phyloP scores from a whole-genome alignment of 1,140 invertebrate species.

The Mylabris phalerata region DNA sequence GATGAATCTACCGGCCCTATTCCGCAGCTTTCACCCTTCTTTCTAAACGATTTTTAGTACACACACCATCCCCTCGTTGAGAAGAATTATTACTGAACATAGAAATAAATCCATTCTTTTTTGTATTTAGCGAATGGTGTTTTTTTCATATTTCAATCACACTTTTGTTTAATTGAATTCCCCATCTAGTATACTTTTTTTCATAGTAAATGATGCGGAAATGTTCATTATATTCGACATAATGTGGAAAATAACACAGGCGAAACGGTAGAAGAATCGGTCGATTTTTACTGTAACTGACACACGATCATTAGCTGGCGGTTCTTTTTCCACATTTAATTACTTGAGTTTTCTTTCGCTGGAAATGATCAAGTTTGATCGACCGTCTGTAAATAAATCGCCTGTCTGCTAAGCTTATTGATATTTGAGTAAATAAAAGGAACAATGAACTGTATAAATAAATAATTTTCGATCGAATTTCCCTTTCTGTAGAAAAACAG shows the following conservation, averaged over 20 bases:
- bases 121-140: too few species aligned
- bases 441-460: too few species aligned
- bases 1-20: conserved; percentile 12
- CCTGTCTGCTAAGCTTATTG: too few species aligned
- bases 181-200: too few species aligned
- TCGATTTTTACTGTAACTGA: conserved; percentile 13
- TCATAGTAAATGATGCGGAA: background rate
- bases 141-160: too few species aligned
- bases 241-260: background rate
- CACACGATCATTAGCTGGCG: conserved; percentile 7
- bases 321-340: conserved; percentile 9
- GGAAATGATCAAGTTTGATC: background rate
- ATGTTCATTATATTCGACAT: conserved; percentile 5
- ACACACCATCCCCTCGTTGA: background rate
- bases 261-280: background rate
- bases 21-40: conserved; percentile 5
- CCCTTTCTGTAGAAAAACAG: too few species aligned
- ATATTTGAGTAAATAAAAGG: too few species aligned
- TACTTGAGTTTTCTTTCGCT: conserved; percentile 3
- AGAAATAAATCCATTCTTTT: too few species aligned
- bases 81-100: too few species aligned
- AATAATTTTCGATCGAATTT: too few species aligned
- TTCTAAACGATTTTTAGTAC: conserved; percentile 8
- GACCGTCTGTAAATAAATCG: background rate
- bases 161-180: too few species aligned